phyloP scores from a whole-genome alignment of 2,797 vertebrate species.

The Notolabrus celidotus region DNA sequence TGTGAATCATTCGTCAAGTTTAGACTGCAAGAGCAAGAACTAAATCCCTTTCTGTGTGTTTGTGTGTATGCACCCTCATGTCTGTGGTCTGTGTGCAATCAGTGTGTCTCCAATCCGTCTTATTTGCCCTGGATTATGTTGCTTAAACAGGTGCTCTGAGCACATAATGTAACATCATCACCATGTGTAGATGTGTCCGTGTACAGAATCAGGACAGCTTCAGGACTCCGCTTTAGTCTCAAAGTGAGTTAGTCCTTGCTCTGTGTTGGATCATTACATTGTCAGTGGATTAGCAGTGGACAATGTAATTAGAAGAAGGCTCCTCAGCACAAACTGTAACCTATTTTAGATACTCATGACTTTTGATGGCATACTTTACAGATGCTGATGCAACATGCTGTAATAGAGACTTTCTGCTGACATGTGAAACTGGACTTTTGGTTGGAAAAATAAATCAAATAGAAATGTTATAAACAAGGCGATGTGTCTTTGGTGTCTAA shows the following conservation, averaged over 20 bases:
- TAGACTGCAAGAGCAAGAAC: conserved; percentile 5
- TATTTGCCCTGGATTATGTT: conserved; percentile 36
- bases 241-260: conserved; percentile 12
- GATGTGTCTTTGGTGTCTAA: background rate
- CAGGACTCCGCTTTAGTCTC: conserved; percentile 14
- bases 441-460: conserved; percentile 10
- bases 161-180: conserved; percentile 21
- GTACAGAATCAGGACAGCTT: conserved; percentile 19
- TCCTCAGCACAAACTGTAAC: background rate
- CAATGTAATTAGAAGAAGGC: conserved; percentile 34
- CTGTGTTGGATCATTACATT: conserved; percentile 33
- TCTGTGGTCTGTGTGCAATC: conserved; percentile 32
- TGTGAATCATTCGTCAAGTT: conserved; percentile 48
- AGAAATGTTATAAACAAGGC: background rate
- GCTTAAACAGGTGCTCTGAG: conserved; percentile 24
- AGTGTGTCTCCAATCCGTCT: conserved; percentile 2
- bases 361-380: background rate
- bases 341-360: conserved; percentile 7
- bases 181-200: conserved; percentile 16
- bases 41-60: background rate
- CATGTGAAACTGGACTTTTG: background rate
- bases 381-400: conserved; percentile 32
- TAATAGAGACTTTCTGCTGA: conserved; percentile 15
- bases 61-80: background rate
- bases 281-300: conserved; percentile 30